Base-by-base conservation (phyloP, 2,113 vertebrate species). In the Conger conger region DNA sequence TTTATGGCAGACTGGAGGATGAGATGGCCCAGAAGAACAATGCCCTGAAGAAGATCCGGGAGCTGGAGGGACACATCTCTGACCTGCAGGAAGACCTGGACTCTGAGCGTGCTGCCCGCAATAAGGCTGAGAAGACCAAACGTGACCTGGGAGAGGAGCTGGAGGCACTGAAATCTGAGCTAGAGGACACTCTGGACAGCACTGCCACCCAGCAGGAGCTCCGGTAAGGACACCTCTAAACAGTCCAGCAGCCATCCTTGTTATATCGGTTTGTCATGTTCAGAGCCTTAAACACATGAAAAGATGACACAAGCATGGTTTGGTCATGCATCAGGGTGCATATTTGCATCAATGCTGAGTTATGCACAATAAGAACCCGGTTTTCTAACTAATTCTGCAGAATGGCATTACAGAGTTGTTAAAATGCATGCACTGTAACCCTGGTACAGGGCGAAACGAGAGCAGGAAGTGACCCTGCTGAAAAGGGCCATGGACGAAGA, bases 21-120 rank as follows among this genome's bases (percentile, higher is more conserved):
- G 97, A 97, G 90, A 94, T 91, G 0, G 93, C 93, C 53, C 97
- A 96, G 82, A 97, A 97, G 93, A 97, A 97, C 90, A 97, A 96
- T 0, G 96, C 97, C 42, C 91, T 97, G 80, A 97, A 97, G 93
- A 97, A 97, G 91, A 97, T 97, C 82, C 94, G 97, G 9, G 97
- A 97, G 93, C 91, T 97, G 92, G 96, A 97, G 91, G 94, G 95
- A 9, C 94, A 94, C 83, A 96, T 97, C 91, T 97, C 96, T 1
- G 97, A 97, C 87, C 95, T 97, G 38, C 97, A 97, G 83, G 97
- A 97, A 88, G 97, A 97, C 88, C 83, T 97, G 88, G 97, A 97
- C 42, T 97, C 97, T 0, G 97, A 97, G 83, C 93, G 92, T 79
- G 92, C 93, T 0, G 96, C 96, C 4, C 94, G 97, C 80, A 96